Evolutionary conservation across 2,113 vertebrate species (phyloP).

Genomic region (Motacilla alba): DNA sequence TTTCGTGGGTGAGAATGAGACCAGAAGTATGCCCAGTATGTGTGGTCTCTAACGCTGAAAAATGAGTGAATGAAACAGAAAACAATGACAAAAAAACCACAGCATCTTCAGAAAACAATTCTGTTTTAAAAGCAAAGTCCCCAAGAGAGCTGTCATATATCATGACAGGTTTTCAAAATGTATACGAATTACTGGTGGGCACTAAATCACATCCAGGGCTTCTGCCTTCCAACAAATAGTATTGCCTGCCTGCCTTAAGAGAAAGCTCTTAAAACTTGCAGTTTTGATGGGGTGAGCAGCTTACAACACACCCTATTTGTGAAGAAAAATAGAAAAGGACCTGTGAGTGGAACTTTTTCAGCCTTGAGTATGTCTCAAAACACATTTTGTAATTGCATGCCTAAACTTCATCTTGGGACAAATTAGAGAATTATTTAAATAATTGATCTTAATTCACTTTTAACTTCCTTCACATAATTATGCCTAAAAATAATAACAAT

Average conservation of each 20-base stretch:
- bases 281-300: neutral
- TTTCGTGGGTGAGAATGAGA: conserved; percentile 48
- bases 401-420: neutral
- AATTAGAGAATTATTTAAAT: neutral
- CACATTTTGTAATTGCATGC: neutral
- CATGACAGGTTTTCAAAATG: conserved; percentile 7
- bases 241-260: neutral
- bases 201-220: conserved; percentile 13
- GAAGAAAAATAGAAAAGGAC: neutral
- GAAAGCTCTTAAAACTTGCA: neutral
- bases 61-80: conserved; percentile 9
- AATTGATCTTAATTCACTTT: neutral
- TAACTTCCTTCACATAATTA: neutral
- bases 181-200: neutral
- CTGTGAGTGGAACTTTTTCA: neutral
- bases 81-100: conserved; percentile 15
- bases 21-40: conserved; percentile 52
- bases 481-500: neutral
- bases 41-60: conserved; percentile 32
- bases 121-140: neutral
- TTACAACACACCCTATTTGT: neutral
- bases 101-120: conserved; percentile 34
- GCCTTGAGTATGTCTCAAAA: neutral
- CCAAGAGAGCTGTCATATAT: neutral
- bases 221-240: neutral